phyloP scores from a whole-genome alignment of 2,888 invertebrate species.

The Ramazzottius varieornatus region DNA sequence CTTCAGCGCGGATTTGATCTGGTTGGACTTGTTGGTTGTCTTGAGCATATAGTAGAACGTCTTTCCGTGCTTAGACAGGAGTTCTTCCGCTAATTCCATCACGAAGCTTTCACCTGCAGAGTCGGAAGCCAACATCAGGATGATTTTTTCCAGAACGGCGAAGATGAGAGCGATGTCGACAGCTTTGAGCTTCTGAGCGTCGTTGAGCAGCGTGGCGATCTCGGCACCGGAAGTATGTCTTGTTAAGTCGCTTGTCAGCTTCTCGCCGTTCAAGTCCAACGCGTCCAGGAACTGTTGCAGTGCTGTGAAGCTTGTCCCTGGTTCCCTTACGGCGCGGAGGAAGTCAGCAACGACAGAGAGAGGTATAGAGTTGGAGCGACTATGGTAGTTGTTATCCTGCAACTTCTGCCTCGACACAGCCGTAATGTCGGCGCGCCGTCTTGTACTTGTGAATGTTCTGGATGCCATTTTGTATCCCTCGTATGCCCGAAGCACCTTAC shows the following conservation, averaged over 20 bases:
- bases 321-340: neutral
- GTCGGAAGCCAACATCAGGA: neutral
- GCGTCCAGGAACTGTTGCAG: neutral
- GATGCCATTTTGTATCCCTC: too few species aligned
- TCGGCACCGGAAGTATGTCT: neutral
- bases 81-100: neutral
- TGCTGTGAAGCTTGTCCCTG: neutral
- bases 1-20: neutral
- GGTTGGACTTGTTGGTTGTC: slow-evolving; percentile 3
- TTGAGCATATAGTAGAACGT: slow-evolving; percentile 2
- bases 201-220: neutral
- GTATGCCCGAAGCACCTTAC: too few species aligned
- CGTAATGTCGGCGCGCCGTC: neutral
- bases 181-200: neutral
- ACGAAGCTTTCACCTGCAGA: neutral
- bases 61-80: neutral
- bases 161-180: neutral
- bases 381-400: neutral
- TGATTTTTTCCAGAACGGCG: neutral
- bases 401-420: neutral
- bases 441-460: too few species aligned
- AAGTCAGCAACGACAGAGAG: neutral
- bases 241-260: neutral
- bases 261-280: neutral
- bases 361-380: neutral